A percentile compares a stretch with the other conserved stretches of the same genome.
phyloP scores from a whole-genome alignment of 2,888 invertebrate genomes.

The Pristionchus exspectatus region DNA sequence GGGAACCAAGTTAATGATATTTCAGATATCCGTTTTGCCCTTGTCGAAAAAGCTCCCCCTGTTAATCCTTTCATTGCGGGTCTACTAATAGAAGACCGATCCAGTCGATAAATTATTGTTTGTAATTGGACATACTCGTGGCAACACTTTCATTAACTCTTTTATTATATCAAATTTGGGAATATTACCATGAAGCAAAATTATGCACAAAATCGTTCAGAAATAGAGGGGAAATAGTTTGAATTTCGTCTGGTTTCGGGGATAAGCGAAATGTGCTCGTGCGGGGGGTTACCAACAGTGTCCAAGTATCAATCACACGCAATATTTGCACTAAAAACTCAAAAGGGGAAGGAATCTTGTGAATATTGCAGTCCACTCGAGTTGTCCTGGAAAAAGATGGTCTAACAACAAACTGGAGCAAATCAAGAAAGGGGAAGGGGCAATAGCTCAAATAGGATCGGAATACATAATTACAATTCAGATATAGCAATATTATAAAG shows the following conservation, averaged over 20 bases:
- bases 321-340: slow-evolving; percentile 26
- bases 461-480: not conserved
- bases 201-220: slow-evolving; percentile 13
- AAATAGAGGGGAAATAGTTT: not conserved
- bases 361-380: slow-evolving; percentile 22
- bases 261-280: slow-evolving; percentile 15
- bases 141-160: not conserved
- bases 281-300: slow-evolving; percentile 34
- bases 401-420: slow-evolving; percentile 28
- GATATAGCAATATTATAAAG: slow-evolving; percentile 12
- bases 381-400: not conserved
- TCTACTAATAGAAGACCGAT: slow-evolving; percentile 10
- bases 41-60: not conserved
- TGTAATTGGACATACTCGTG: not conserved
- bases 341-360: slow-evolving; percentile 11
- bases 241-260: slow-evolving; percentile 7
- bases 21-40: slow-evolving; percentile 14
- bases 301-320: slow-evolving; percentile 28
- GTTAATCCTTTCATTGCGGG: slow-evolving; percentile 12
- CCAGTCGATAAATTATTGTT: slow-evolving; percentile 22
- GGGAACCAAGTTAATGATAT: not conserved
- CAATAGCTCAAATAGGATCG: not conserved
- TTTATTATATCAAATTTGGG: slow-evolving; percentile 14
- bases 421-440: not conserved
- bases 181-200: slow-evolving; percentile 33